These are phyloP conservation scores for Dolichomitus sp. DNA, from an alignment of 2,888 invertebrate genomes.

Conservation along the genomic window DNA sequence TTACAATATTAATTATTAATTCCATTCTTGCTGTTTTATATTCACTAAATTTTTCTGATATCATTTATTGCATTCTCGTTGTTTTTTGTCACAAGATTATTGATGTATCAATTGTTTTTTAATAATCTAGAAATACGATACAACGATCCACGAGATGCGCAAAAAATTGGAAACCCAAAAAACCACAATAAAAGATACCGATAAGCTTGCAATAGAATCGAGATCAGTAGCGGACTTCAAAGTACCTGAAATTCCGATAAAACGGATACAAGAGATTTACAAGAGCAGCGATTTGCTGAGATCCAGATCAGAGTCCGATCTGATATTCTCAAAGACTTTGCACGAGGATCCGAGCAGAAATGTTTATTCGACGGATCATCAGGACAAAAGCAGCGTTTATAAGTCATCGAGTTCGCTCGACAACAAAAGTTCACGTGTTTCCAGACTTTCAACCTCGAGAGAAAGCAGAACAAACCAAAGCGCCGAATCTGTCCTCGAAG, in stretches of 20 bases:
- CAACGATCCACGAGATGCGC: slow-evolving; percentile 84
- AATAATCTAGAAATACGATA: slow-evolving; percentile 81
- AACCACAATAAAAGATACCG: slow-evolving; percentile 76
- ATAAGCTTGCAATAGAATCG: slow-evolving; percentile 82
- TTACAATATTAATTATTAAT: no score
- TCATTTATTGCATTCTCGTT: no score
- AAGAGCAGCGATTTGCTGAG: slow-evolving; percentile 80
- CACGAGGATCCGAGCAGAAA: slow-evolving; percentile 15
- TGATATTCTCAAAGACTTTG: slow-evolving; percentile 67
- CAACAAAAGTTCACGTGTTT: slow-evolving; percentile 53
- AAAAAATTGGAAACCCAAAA: slow-evolving; percentile 82
- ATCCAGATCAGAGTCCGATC: slow-evolving; percentile 83
- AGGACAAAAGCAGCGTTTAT: slow-evolving; percentile 49
- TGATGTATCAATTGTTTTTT: not conserved
- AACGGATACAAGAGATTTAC: slow-evolving; percentile 83
- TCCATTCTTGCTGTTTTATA: no score
- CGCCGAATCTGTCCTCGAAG: slow-evolving; percentile 73
- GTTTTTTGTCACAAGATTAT: not conserved
- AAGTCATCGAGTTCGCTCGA: slow-evolving; percentile 63
- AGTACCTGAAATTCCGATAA: slow-evolving; percentile 84
- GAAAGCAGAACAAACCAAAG: slow-evolving; percentile 62
- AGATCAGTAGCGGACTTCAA: slow-evolving; percentile 82
- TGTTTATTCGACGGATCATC: slow-evolving; percentile 29
- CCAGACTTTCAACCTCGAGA: slow-evolving; percentile 63
- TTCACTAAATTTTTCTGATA: no score